phyloP scores from a whole-genome alignment of 2,113 vertebrate genomes.

The Perca fluviatilis region DNA sequence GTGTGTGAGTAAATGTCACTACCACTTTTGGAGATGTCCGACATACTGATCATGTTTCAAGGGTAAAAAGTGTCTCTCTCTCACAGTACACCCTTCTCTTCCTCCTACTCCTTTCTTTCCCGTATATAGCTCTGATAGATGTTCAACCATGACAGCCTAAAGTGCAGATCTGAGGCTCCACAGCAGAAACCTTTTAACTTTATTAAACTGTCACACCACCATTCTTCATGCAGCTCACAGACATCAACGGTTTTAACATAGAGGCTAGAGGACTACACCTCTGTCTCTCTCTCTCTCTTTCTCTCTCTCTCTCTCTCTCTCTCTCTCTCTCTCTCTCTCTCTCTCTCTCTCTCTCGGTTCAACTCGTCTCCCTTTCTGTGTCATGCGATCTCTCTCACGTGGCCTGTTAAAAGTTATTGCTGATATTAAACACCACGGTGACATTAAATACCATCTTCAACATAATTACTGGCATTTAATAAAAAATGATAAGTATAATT shows the following conservation, averaged over 20 bases:
- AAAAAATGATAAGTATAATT: background rate
- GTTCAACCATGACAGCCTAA: slow-evolving; percentile 40
- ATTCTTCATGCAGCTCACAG: slow-evolving; percentile 56
- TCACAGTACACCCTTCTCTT: background rate
- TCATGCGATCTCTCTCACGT: slow-evolving; percentile 1
- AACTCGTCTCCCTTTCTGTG: slow-evolving; percentile 1
- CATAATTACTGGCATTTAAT: slow-evolving; percentile 19
- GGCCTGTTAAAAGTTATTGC: slow-evolving; percentile 15
- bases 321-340: background rate
- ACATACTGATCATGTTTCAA: slow-evolving; percentile 27
- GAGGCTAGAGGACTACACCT: slow-evolving; percentile 16
- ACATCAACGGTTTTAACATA: slow-evolving; percentile 43
- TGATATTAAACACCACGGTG: slow-evolving; percentile 8
- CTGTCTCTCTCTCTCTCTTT: background rate
- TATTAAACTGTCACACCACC: slow-evolving; percentile 71
- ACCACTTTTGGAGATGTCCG: background rate
- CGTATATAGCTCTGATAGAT: slow-evolving; percentile 47
- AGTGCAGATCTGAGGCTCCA: slow-evolving; percentile 52
- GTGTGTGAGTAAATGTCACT: background rate
- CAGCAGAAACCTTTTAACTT: slow-evolving; percentile 72
- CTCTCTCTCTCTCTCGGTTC: slow-evolving; percentile 7
- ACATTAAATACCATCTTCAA: slow-evolving; percentile 13
- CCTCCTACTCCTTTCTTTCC: slow-evolving; percentile 6
- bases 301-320: background rate
- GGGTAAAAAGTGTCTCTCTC: background rate